Percentiles rank a stretch among this genome's conserved stretches.
These are phyloP conservation scores for Conger conger DNA, from an alignment of 2,113 vertebrate genomes.

Conservation along the genomic window DNA sequence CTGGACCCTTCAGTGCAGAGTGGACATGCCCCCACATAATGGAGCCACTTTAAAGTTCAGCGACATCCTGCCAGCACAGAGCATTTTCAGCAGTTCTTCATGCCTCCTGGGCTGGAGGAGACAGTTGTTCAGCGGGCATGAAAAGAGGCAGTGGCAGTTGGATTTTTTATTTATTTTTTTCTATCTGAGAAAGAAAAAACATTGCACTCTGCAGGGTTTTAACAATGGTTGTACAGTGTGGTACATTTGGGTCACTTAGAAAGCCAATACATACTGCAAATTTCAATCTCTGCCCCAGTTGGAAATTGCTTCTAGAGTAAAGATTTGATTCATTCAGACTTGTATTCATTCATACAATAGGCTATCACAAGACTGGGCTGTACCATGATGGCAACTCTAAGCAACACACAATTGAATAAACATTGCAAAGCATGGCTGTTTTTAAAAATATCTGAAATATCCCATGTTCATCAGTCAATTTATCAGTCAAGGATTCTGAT, in stretches of 20 bases:
- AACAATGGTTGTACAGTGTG: neutral
- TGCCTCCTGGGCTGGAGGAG: neutral
- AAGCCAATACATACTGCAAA: neutral
- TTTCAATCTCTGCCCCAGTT: neutral
- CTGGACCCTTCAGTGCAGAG: neutral
- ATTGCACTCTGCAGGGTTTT: neutral
- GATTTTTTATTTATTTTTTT: too few relatives aligned
- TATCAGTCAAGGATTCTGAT: too few relatives aligned
- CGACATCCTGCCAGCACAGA: neutral
- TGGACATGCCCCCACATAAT: neutral
- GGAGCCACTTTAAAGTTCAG: conserved; percentile 1
- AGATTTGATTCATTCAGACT: neutral
- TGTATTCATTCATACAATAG: neutral
- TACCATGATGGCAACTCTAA: neutral
- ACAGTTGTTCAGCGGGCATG: neutral
- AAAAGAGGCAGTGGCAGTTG: neutral
- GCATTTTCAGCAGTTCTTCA: neutral
- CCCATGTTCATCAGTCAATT: neutral
- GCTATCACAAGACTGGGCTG: neutral
- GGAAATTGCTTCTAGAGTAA: neutral
- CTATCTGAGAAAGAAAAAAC: neutral
- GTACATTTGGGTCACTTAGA: neutral
- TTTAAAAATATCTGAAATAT: neutral
- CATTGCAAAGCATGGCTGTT: neutral
- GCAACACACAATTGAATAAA: neutral